These are phyloP conservation scores for Rhizomys pruinosus DNA, from an alignment of 2,113 vertebrate genomes.

Conservation along the genomic window DNA sequence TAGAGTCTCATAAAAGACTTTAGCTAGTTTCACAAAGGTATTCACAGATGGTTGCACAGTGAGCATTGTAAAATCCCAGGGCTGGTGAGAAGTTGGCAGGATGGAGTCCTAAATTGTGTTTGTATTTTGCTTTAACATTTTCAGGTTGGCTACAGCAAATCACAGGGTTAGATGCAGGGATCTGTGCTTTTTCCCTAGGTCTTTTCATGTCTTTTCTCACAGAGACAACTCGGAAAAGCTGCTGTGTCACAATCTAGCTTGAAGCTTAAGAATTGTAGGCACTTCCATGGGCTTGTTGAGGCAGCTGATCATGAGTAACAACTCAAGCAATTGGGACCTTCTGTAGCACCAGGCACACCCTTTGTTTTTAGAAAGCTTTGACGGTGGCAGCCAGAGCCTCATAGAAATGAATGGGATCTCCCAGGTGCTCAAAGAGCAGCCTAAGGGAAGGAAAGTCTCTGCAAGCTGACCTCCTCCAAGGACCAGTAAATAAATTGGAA, in stretches of 20 bases:
- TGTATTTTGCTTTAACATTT: conserved; percentile 33
- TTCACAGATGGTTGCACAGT: conserved; percentile 65
- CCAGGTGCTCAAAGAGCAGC: background rate
- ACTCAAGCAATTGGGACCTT: background rate
- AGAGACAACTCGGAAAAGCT: background rate
- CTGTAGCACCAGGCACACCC: background rate
- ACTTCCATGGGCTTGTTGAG: background rate
- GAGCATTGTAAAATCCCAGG: conserved; percentile 66
- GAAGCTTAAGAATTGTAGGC: background rate
- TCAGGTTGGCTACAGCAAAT: conserved; percentile 50
- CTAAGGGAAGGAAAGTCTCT: background rate
- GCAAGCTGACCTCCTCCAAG: no score
- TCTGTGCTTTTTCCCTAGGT: conserved; percentile 55
- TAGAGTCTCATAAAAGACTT: conserved; percentile 73
- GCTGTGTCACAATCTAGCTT: background rate
- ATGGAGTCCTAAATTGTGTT: conserved; percentile 50
- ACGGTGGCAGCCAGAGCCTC: background rate
- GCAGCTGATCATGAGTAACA: background rate
- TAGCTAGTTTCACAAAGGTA: conserved; percentile 74
- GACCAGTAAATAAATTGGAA: background rate
- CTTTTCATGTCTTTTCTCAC: conserved; percentile 53
- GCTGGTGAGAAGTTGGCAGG: conserved; percentile 12
- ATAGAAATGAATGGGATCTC: background rate
- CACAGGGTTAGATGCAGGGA: background rate
- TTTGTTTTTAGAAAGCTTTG: background rate